These are phyloP conservation scores for Lanistes nyassanus DNA, from an alignment of 1,140 invertebrate species.

Conservation along the genomic window DNA sequence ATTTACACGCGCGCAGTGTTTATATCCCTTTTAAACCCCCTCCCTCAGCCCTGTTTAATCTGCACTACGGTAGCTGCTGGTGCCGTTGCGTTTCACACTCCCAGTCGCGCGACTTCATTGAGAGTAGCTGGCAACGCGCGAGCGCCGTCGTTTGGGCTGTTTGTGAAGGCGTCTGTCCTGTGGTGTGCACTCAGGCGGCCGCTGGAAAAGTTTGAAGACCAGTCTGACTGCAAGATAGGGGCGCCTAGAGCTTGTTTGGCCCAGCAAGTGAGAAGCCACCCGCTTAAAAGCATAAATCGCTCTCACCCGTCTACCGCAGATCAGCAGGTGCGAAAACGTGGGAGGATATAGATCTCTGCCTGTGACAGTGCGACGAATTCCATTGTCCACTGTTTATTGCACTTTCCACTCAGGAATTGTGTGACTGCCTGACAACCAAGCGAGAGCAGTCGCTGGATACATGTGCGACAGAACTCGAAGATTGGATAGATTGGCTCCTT, in stretches of 20 bases:
- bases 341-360: neutral
- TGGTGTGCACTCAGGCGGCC: neutral
- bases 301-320: neutral
- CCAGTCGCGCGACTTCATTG: neutral
- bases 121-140: neutral
- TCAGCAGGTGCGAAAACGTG: neutral
- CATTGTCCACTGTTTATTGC: neutral
- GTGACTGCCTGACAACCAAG: neutral
- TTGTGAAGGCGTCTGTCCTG: neutral
- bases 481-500: too few relatives aligned
- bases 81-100: neutral
- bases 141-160: neutral
- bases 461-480: too few relatives aligned
- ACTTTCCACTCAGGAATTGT: neutral
- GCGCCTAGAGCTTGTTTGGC: neutral
- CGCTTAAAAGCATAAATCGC: slow-evolving; percentile 6
- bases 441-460: too few relatives aligned
- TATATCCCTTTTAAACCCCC: neutral
- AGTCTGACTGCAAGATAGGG: neutral
- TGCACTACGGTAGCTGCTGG: neutral
- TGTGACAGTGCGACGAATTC: neutral
- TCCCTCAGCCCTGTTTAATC: neutral
- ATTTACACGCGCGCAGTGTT: neutral
- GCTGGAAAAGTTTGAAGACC: neutral
- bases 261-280: neutral